Percentiles rank a stretch among this genome's conserved stretches.
phyloP scores from a whole-genome alignment of 2,113 vertebrate species.

The Barbus barbus region DNA sequence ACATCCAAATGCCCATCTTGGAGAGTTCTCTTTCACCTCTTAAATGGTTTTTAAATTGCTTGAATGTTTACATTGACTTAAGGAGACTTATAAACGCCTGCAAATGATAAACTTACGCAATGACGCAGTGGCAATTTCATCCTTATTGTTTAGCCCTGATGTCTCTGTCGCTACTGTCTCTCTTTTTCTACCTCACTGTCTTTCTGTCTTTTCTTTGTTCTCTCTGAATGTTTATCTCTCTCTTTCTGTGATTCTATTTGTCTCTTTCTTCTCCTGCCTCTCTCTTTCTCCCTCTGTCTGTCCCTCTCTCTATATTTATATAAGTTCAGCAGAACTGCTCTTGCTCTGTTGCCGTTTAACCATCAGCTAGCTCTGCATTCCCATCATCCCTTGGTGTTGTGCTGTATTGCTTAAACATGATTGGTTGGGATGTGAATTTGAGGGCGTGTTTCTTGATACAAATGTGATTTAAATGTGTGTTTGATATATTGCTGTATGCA shows the following conservation, averaged over 20 bases:
- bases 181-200: neutral
- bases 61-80: neutral
- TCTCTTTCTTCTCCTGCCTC: slow-evolving; percentile 41
- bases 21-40: neutral
- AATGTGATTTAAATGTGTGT: slow-evolving; percentile 12
- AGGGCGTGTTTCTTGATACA: neutral
- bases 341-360: slow-evolving; percentile 45
- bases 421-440: slow-evolving; percentile 40
- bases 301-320: neutral
- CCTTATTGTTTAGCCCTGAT: neutral
- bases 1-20: neutral
- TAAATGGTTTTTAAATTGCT: neutral
- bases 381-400: slow-evolving; percentile 53
- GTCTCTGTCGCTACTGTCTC: neutral
- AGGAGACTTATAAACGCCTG: neutral
- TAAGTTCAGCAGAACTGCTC: slow-evolving; percentile 41
- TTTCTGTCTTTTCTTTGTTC: neutral
- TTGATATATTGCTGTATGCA: slow-evolving; percentile 4
- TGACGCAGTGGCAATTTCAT: neutral
- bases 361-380: slow-evolving; percentile 52
- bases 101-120: neutral
- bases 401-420: slow-evolving; percentile 44
- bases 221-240: neutral
- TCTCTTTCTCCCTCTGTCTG: slow-evolving; percentile 28
- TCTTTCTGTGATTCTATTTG: neutral